Evolutionary conservation across 2,113 vertebrate species (phyloP), one percentile per base, ranked within the genome.

Genomic region (Malurus elegans): DNA sequence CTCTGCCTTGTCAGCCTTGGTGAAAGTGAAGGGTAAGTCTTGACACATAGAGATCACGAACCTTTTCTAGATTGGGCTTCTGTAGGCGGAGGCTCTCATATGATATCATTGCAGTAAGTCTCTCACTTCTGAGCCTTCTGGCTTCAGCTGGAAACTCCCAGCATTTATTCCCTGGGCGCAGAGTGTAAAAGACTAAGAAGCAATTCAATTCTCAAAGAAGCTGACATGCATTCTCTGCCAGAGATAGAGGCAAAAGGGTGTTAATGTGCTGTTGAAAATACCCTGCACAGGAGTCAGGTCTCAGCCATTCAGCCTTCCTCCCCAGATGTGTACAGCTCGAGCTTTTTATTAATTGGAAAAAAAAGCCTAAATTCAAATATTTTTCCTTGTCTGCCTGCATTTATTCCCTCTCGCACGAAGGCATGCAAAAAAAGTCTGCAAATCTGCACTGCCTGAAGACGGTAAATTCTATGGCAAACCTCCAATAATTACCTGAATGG

Each of bases 401-500:
- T 72, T 73, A 18, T 45, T 44, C 5, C 19, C 19, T 81, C 8
- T 89, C 36, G 25, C 3, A 1, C 8, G 28, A 51, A 69, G 7
- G 18, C 36, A 31, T 28, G 12, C 48, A 12, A 20, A 14, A 69
- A 53, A 50, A 9, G 4, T 71, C 16, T 57, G 24, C 15, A n/a
- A 7, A 32, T 84, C 54, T 83, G 51, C 25, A 10, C 16, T 34
- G 65, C 50, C 57, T 25, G n/a, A 54, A 88, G 56, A 76, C 51
- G 79, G 44, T 70, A 79, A 82, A 73, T 70, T 73, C 76, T 56
- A 44, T 28, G n/a, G 36, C 92, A 91, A 75, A 79, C 20, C 47
- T 94, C 60, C 71, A 86, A 38, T 82, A 87, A 92, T 94, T 91
- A 91, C 86, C 82, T 80, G 66, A 67, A 81, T 74, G 61, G 36